Percentiles rank a stretch among this genome's conserved stretches.
Conservation (phyloP, 2,797 vertebrate species). For the Anguilla marmorata region DNA sequence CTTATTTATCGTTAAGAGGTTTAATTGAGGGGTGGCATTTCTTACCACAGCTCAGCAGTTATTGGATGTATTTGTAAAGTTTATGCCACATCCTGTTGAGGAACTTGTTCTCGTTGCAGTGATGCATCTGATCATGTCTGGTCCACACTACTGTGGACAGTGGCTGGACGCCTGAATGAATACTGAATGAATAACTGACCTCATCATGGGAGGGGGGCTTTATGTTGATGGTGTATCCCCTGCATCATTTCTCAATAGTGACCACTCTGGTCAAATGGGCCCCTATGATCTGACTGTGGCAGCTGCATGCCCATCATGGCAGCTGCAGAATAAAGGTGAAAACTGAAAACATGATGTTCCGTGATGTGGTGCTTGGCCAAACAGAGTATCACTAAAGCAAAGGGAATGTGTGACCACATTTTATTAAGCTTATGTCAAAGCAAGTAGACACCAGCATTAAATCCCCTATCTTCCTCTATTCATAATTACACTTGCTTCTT, state of each 20-base stretch:
- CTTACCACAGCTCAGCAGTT: not conserved
- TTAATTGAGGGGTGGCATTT: not conserved
- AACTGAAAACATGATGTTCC: not conserved
- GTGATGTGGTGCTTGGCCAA: not conserved
- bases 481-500: not conserved
- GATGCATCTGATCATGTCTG: not conserved
- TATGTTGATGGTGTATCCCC: no score
- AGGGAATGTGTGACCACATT: not conserved
- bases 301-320: no score
- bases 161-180: not conserved
- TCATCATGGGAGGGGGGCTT: not conserved
- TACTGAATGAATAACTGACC: not conserved
- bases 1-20: no score
- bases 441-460: not conserved
- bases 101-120: not conserved
- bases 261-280: no score
- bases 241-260: no score
- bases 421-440: constrained; percentile 1
- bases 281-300: no score
- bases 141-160: not conserved
- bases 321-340: no score
- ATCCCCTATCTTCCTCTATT: not conserved
- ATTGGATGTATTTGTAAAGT: not conserved
- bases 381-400: not conserved
- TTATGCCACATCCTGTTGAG: not conserved